phyloP scores from a whole-genome alignment of 2,113 vertebrate species.

The Aleadryas rufinucha region DNA sequence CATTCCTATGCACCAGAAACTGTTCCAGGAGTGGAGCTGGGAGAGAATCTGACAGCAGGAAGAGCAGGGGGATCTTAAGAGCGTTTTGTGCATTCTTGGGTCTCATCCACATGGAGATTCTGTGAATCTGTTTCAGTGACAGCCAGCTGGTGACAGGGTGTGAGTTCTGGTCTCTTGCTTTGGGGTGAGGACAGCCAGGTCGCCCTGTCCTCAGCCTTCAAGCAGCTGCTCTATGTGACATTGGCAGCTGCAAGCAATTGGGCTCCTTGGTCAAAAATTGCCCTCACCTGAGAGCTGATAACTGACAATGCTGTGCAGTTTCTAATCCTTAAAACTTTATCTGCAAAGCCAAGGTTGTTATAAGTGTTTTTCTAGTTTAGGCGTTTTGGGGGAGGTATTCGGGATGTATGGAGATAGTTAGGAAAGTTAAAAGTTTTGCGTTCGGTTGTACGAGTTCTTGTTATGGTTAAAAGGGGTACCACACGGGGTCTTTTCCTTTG shows the following conservation, averaged over 20 bases:
- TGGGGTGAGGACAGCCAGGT: rapidly evolving
- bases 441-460: too few relatives aligned
- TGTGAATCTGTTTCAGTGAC: background rate
- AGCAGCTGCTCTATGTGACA: background rate
- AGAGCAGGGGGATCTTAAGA: background rate
- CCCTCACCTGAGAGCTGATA: background rate
- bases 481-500: too few relatives aligned
- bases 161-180: background rate
- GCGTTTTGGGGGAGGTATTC: too few relatives aligned
- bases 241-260: background rate
- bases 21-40: background rate
- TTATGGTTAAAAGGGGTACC: too few relatives aligned
- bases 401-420: too few relatives aligned
- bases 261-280: background rate
- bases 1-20: background rate
- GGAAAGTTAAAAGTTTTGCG: too few relatives aligned
- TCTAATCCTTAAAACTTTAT: background rate
- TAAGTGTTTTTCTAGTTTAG: too few relatives aligned
- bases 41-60: background rate
- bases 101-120: rapidly evolving
- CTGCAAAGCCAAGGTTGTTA: background rate
- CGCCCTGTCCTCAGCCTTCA: background rate
- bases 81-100: rapidly evolving
- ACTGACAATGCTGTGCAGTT: background rate
- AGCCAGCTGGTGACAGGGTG: background rate